A percentile compares a stretch with the other conserved stretches of the same genome.
Evolutionary conservation across 2,888 invertebrate species (phyloP).

Genomic region (Athetis lepigone): DNA sequence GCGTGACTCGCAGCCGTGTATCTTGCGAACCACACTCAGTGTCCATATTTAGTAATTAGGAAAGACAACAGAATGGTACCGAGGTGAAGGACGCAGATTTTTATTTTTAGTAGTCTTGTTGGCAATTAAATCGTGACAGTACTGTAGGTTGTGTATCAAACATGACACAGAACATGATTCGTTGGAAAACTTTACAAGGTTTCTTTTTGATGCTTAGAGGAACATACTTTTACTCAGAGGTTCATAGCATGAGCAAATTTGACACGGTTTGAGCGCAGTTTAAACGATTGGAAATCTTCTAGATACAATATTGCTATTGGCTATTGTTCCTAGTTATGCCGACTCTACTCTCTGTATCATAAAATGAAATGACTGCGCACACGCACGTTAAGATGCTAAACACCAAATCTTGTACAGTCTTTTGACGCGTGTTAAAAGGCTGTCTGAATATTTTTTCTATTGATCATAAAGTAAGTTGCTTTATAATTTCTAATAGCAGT

Average conservation of each 20-base stretch:
- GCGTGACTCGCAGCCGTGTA: constrained; percentile 78
- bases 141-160: constrained; percentile 5
- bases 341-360: constrained; percentile 13
- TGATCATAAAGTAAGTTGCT: constrained; percentile 1
- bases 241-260: no score
- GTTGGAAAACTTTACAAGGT: no score
- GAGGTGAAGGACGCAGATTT: constrained; percentile 72
- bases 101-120: constrained; percentile 56
- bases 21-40: constrained; percentile 71
- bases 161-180: no score
- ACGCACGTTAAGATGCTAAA: neutral
- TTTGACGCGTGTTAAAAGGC: constrained; percentile 29
- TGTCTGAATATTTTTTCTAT: constrained; percentile 2
- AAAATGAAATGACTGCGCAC: neutral
- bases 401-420: neutral
- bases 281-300: no score
- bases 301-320: no score
- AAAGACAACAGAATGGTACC: constrained; percentile 67
- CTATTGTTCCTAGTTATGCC: constrained; percentile 10
- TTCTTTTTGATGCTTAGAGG: no score
- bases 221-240: no score
- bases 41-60: constrained; percentile 75
- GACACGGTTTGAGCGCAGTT: no score
- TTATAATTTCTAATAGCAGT: neutral
- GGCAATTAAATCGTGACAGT: constrained; percentile 48